Conservation (phyloP, 2,113 vertebrate genomes). For the Lagopus leucura region DNA sequence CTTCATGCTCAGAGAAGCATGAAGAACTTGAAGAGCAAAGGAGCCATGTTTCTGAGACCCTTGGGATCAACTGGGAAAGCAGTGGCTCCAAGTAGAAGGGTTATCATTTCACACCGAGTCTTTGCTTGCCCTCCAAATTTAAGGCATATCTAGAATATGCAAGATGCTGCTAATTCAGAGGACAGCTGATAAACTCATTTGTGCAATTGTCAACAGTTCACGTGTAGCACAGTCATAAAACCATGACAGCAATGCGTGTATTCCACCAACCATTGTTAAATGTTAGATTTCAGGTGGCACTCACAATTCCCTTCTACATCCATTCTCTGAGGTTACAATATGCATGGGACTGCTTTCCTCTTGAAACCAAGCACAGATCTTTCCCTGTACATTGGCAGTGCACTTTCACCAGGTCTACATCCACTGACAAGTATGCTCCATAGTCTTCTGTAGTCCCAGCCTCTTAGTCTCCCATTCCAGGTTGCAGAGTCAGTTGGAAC, state of each 20-base stretch:
- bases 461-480: background rate
- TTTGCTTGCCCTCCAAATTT: background rate
- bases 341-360: background rate
- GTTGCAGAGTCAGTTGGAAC: background rate
- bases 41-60: background rate
- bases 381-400: background rate
- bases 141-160: background rate
- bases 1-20: background rate
- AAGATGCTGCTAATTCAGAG: background rate
- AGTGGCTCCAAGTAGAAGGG: background rate
- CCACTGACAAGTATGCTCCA: background rate
- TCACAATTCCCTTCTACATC: background rate
- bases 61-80: background rate
- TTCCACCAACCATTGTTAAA: background rate
- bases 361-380: background rate
- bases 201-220: background rate
- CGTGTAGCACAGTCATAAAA: too few species aligned
- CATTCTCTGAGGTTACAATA: background rate
- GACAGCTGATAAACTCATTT: fast-evolving
- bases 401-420: background rate
- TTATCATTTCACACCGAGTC: background rate
- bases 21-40: background rate
- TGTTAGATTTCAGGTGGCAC: background rate
- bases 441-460: background rate
- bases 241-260: background rate